These are phyloP conservation scores for Hippasteria phrygiana DNA, from an alignment of 53 echinoderm and acorn worm species.

Conservation along the genomic window DNA sequence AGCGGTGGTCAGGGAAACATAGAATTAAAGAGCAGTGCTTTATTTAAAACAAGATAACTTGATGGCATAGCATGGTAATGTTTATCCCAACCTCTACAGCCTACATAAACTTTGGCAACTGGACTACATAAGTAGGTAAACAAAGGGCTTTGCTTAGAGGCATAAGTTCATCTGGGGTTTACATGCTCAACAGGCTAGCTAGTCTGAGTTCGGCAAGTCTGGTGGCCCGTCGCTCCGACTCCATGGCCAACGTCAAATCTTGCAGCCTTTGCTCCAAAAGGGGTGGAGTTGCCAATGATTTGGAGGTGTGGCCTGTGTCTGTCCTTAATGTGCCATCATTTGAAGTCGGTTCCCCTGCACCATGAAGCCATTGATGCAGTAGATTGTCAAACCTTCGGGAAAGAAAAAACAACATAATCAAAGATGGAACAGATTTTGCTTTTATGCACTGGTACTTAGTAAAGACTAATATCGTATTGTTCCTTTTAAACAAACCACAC, in stretches of 20 bases:
- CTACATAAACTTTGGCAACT: no score
- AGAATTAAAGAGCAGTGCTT: no score
- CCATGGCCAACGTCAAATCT: constrained; percentile 41
- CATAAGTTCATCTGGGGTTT: not conserved
- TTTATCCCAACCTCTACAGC: no score
- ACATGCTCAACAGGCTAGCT: constrained; percentile 33
- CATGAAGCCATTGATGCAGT: constrained; percentile 44
- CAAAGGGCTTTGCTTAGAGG: no score
- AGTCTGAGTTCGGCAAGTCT: constrained; percentile 60
- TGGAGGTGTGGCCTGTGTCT: not conserved
- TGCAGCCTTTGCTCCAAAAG: constrained; percentile 31
- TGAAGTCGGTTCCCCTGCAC: constrained; percentile 9
- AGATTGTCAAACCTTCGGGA: constrained; percentile 20
- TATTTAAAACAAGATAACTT: no score
- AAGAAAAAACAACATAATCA: not conserved
- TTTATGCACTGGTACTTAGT: not conserved
- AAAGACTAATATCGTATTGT: not conserved
- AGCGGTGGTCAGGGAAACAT: no score
- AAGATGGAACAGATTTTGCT: not conserved
- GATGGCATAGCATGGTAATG: no score
- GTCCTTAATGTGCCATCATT: not conserved
- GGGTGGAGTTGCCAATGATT: not conserved
- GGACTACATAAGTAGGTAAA: no score
- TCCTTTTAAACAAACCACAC: no score
- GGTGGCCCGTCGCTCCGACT: constrained; percentile 34